A percentile compares a stretch with the other conserved stretches of the same genome.
These are phyloP conservation scores for Unio pictorum DNA, from an alignment of 2,888 invertebrate genomes.

Conservation along the genomic window DNA sequence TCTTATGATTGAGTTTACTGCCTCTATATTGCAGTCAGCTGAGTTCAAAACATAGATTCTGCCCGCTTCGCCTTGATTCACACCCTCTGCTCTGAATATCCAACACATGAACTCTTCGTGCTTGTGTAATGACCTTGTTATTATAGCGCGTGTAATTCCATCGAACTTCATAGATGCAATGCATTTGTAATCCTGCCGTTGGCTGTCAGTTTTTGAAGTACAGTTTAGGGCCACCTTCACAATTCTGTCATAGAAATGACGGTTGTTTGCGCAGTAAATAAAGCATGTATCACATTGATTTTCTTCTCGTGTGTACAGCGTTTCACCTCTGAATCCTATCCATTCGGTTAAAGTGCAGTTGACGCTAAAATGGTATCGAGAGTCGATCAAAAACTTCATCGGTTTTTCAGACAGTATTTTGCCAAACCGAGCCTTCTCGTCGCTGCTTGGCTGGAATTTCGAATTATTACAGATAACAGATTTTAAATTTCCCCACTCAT, in stretches of 20 bases:
- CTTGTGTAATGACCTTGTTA: conserved; percentile 38
- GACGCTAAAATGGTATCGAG: conserved; percentile 15
- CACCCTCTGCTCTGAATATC: conserved; percentile 43
- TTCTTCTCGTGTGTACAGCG: conserved; percentile 41
- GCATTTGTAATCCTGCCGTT: conserved; percentile 39
- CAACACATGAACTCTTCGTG: conserved; percentile 48
- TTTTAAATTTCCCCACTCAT: conserved; percentile 33
- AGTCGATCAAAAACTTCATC: conserved; percentile 25
- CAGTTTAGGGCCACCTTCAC: conserved; percentile 26
- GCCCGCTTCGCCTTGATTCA: conserved; percentile 28
- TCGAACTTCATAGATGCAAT: conserved; percentile 45
- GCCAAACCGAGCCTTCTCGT: conserved; percentile 21
- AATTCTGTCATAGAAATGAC: conserved; percentile 14
- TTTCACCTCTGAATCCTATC: conserved; percentile 12
- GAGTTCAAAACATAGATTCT: conserved; percentile 26
- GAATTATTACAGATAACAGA: conserved; percentile 40
- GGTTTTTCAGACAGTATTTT: conserved; percentile 38
- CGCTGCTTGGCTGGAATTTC: conserved; percentile 33
- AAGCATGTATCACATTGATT: conserved; percentile 42
- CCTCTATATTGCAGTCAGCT: conserved; percentile 23
- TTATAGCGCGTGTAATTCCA: conserved; percentile 44
- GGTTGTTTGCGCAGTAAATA: conserved; percentile 30
- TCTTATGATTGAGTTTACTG: conserved; percentile 20
- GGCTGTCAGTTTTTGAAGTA: conserved; percentile 6
- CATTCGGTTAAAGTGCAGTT: conserved; percentile 21